Conservation (phyloP, 2,113 vertebrate species). For the Gnathochromis pfefferi region DNA sequence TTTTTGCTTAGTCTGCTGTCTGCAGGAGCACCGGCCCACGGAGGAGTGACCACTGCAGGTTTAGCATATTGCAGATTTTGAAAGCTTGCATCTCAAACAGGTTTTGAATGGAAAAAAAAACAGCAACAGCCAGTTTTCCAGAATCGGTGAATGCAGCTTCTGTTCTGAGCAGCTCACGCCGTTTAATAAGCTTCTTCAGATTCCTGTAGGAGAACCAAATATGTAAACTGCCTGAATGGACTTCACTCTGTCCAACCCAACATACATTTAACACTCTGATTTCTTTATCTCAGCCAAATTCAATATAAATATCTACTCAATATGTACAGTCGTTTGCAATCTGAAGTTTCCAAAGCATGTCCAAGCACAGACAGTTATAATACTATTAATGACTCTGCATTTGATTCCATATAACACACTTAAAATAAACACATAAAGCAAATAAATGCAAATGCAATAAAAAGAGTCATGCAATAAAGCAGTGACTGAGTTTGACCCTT, state of each 20-base stretch:
- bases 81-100: neutral
- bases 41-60: neutral
- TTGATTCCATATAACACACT: neutral
- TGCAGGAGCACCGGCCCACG: neutral
- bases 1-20: neutral
- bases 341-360: neutral
- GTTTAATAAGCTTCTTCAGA: neutral
- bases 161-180: neutral
- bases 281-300: neutral
- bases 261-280: neutral
- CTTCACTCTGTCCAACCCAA: fast-evolving
- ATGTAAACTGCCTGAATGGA: fast-evolving
- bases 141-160: neutral
- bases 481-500: neutral
- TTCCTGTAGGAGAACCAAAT: neutral
- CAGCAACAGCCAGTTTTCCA: neutral
- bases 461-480: neutral
- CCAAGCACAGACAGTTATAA: neutral
- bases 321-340: fast-evolving
- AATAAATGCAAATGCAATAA: neutral
- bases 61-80: neutral
- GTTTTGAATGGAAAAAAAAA: neutral
- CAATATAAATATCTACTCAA: neutral
- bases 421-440: neutral
- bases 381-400: neutral